Conservation (phyloP, 2,797 vertebrate species). For the Phrynocephalus forsythii region DNA sequence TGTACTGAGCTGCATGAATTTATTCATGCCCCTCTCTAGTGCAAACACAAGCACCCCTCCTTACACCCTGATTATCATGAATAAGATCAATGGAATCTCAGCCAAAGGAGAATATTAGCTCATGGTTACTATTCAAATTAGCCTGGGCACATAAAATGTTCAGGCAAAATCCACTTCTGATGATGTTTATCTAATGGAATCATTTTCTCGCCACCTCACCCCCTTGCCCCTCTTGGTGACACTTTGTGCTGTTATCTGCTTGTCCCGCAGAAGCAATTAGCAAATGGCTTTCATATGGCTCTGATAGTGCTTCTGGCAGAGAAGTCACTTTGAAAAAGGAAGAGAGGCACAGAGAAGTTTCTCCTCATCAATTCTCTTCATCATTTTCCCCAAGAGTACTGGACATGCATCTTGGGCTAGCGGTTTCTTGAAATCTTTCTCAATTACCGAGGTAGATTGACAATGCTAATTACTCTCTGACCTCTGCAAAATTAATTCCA, state of each 20-base stretch:
- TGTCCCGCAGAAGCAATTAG: slow-evolving; percentile 61
- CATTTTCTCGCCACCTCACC: slow-evolving; percentile 20
- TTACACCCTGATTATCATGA: background rate
- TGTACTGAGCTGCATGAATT: no score
- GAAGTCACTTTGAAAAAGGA: slow-evolving; percentile 53
- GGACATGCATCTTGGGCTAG: slow-evolving; percentile 42
- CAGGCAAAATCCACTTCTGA: slow-evolving; percentile 41
- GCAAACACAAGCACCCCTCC: background rate
- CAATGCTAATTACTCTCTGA: slow-evolving; percentile 65
- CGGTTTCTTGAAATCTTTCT: slow-evolving; percentile 58
- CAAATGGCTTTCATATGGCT: slow-evolving; percentile 52
- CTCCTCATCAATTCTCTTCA: slow-evolving; percentile 23
- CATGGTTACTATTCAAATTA: slow-evolving; percentile 18
- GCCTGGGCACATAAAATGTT: background rate
- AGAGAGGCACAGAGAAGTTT: slow-evolving; percentile 7
- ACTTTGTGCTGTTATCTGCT: slow-evolving; percentile 44
- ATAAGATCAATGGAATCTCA: background rate
- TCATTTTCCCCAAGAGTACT: slow-evolving; percentile 44
- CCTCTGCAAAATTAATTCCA: slow-evolving; percentile 47
- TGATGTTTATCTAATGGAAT: slow-evolving; percentile 48
- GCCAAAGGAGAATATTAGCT: slow-evolving; percentile 24
- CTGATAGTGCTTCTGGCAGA: slow-evolving; percentile 44
- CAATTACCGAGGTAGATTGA: slow-evolving; percentile 52
- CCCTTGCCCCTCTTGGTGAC: slow-evolving; percentile 37
- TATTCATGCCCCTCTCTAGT: background rate